phyloP scores from a whole-genome alignment of 2,797 vertebrate genomes.

The Dryobates pubescens region DNA sequence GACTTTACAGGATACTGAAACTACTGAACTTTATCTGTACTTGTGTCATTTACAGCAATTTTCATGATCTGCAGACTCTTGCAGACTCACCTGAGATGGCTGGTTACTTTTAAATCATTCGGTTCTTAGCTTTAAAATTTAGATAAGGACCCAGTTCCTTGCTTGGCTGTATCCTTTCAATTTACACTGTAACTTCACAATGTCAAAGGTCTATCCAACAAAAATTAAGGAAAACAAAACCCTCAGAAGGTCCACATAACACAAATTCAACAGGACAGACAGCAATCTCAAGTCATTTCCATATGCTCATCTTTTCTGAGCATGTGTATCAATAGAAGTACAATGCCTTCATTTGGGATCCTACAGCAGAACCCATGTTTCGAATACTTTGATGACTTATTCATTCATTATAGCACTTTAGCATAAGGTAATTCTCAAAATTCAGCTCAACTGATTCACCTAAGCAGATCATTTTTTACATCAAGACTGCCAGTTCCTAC shows the following conservation, averaged over 20 bases:
- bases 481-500: not conserved
- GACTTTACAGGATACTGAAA: slow-evolving; percentile 46
- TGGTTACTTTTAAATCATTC: not conserved
- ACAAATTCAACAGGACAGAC: slow-evolving; percentile 10
- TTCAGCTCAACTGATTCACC: not conserved
- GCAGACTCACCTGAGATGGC: not conserved
- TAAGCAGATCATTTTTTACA: not conserved
- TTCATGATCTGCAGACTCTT: not conserved
- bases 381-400: not conserved
- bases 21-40: not conserved
- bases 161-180: not conserved
- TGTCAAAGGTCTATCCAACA: slow-evolving; percentile 1
- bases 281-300: not conserved
- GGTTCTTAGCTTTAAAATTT: not conserved
- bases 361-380: not conserved
- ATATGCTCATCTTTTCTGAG: slow-evolving; percentile 15
- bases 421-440: not conserved
- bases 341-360: slow-evolving; percentile 6
- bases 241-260: not conserved
- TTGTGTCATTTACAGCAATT: slow-evolving; percentile 18
- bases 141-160: not conserved
- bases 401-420: not conserved
- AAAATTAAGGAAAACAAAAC: slow-evolving; percentile 30
- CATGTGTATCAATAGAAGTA: slow-evolving; percentile 4
- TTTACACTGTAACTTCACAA: not conserved